These are phyloP conservation scores for Drosophila punjabiensis DNA, from an alignment of 1,140 invertebrate species.

Conservation along the genomic window DNA sequence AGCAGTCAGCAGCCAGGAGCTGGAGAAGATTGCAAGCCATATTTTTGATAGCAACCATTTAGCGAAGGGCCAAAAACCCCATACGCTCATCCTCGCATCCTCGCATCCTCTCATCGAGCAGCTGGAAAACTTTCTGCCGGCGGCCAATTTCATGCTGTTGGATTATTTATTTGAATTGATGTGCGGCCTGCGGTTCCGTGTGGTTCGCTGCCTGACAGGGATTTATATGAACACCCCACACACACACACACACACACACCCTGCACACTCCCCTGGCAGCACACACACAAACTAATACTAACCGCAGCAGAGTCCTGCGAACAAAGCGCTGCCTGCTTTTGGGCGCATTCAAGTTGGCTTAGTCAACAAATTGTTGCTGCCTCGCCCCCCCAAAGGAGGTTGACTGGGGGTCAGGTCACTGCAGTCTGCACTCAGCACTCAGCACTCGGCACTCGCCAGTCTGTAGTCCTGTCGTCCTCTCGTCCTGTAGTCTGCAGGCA, in stretches of 20 bases:
- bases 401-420: slow-evolving; percentile 34
- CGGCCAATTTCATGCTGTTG: slow-evolving; percentile 78
- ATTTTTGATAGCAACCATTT: slow-evolving; percentile 79
- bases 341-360: slow-evolving; percentile 44
- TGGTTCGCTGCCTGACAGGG: slow-evolving; percentile 44
- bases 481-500: slow-evolving; percentile 20
- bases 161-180: slow-evolving; percentile 83
- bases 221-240: slow-evolving; percentile 34
- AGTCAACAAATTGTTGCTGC: slow-evolving; percentile 42
- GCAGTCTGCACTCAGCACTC: slow-evolving; percentile 14
- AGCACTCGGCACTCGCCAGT: not conserved
- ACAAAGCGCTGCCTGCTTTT: slow-evolving; percentile 36
- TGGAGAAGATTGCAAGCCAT: slow-evolving; percentile 55
- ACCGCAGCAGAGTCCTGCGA: slow-evolving; percentile 5
- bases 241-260: not conserved
- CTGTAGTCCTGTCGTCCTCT: not conserved
- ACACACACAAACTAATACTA: not conserved
- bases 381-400: slow-evolving; percentile 2
- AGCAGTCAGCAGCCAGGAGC: slow-evolving; percentile 8
- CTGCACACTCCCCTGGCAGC: not conserved
- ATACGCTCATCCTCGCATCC: slow-evolving; percentile 18
- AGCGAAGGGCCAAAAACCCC: slow-evolving; percentile 21
- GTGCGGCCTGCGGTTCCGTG: slow-evolving; percentile 62
- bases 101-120: slow-evolving; percentile 17
- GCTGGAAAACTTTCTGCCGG: slow-evolving; percentile 66